Percentiles rank a stretch among this genome's conserved stretches.
Evolutionary conservation across 2,797 vertebrate genomes (phyloP).

Genomic region (Momotus momota): DNA sequence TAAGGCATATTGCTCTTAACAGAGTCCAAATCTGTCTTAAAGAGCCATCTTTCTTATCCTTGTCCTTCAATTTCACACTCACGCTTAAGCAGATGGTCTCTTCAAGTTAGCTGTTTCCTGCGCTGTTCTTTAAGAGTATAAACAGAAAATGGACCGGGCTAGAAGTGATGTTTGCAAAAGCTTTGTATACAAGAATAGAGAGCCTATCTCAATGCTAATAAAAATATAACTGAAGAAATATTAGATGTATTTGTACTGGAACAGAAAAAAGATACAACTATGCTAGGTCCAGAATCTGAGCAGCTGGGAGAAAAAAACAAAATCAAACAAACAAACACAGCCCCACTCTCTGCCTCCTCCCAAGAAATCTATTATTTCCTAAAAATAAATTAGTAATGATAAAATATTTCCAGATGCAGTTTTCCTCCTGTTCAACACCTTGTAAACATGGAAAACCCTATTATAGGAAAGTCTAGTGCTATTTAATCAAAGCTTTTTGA

Average conservation of each 20-base stretch:
- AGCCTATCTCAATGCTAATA: not conserved
- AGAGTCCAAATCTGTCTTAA: not conserved
- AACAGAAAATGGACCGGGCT: not conserved
- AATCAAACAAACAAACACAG: not conserved
- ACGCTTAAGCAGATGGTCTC: constrained; percentile 4
- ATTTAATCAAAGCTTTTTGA: not conserved
- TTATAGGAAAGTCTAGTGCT: not conserved
- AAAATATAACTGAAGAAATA: not conserved
- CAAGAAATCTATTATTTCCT: not conserved
- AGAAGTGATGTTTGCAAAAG: not conserved
- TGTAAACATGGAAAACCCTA: not conserved
- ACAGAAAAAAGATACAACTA: not conserved
- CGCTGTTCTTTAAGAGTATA: not conserved
- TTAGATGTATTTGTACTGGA: not conserved
- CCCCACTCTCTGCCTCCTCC: too few species aligned
- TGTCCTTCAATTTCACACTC: not conserved
- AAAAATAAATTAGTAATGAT: not conserved
- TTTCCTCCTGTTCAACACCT: not conserved
- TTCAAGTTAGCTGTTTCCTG: not conserved
- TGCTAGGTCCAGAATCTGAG: not conserved
- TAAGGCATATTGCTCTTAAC: not conserved
- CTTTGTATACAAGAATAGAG: not conserved
- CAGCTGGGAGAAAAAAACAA: not conserved
- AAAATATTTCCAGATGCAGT: not conserved
- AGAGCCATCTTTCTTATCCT: not conserved